Percentiles rank a stretch among this genome's conserved stretches.
Conservation (phyloP, 2,797 vertebrate species). For the Poecile montanus region DNA sequence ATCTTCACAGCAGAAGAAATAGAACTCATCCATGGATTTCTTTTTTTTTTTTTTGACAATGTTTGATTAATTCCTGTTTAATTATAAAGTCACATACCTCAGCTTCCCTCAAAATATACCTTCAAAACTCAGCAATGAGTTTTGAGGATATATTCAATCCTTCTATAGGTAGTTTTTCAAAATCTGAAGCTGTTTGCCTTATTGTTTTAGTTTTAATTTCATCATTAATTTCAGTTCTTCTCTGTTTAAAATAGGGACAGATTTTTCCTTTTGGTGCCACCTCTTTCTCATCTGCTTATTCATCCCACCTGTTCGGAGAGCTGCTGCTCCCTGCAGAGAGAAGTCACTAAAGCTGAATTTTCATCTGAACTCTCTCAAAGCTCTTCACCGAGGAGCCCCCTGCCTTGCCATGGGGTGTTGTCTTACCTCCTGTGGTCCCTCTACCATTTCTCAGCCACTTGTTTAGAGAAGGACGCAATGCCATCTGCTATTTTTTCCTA, state of each 20-base stretch:
- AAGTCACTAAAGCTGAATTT: neutral
- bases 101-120: neutral
- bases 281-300: neutral
- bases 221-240: neutral
- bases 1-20: neutral
- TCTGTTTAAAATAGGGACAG: neutral
- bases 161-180: neutral
- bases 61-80: neutral
- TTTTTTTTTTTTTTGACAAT: neutral
- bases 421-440: constrained; percentile 1
- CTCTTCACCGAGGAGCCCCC: neutral
- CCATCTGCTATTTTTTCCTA: constrained; percentile 43
- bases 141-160: neutral
- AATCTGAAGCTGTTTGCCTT: neutral
- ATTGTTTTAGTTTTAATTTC: neutral
- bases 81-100: neutral
- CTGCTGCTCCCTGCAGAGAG: neutral
- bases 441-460: neutral
- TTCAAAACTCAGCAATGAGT: neutral
- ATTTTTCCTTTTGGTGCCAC: neutral
- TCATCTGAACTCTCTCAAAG: neutral
- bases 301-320: neutral
- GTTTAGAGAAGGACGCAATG: neutral
- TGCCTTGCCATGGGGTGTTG: neutral
- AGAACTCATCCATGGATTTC: neutral